Percentiles rank a stretch among this genome's conserved stretches.
These are phyloP conservation scores for Aptenodytes forsteri DNA, from an alignment of 2,113 vertebrate species.

Conservation along the genomic window DNA sequence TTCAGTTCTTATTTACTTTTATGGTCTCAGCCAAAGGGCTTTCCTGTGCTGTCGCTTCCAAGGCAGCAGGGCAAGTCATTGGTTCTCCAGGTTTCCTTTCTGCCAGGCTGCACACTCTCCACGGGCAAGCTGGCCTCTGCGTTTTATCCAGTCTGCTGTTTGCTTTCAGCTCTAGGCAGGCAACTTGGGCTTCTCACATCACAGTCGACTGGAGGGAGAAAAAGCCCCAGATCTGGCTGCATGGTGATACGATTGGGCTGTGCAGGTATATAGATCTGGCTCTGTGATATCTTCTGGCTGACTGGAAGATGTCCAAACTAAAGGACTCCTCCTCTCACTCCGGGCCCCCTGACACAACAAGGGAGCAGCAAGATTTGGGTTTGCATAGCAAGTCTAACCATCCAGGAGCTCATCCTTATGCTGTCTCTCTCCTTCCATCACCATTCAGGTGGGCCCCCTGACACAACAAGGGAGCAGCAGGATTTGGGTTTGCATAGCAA, in stretches of 20 bases:
- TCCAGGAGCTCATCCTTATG: not conserved
- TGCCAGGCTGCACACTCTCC: not conserved
- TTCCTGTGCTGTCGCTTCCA: not conserved
- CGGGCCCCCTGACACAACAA: not conserved
- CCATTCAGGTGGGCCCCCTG: not conserved
- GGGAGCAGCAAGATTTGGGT: not conserved
- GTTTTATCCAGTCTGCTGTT: not conserved
- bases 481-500: not conserved
- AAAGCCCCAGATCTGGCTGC: not conserved
- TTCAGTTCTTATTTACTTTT: not conserved
- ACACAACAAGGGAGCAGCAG: not conserved
- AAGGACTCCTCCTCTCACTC: not conserved
- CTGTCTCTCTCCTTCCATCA: not conserved
- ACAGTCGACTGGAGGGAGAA: not conserved
- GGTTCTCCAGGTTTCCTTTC: not conserved
- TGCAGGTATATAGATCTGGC: not conserved
- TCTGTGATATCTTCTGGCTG: not conserved
- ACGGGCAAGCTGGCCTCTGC: not conserved
- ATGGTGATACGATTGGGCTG: not conserved
- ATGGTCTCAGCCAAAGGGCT: not conserved
- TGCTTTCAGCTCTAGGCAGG: not conserved
- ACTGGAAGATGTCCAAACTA: not conserved
- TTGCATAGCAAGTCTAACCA: no score
- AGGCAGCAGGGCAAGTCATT: not conserved
- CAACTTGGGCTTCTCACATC: not conserved